A percentile compares a stretch with the other conserved stretches of the same genome.
Conservation (phyloP, 2,888 invertebrate species). For the Rugalucina vietnamica region DNA sequence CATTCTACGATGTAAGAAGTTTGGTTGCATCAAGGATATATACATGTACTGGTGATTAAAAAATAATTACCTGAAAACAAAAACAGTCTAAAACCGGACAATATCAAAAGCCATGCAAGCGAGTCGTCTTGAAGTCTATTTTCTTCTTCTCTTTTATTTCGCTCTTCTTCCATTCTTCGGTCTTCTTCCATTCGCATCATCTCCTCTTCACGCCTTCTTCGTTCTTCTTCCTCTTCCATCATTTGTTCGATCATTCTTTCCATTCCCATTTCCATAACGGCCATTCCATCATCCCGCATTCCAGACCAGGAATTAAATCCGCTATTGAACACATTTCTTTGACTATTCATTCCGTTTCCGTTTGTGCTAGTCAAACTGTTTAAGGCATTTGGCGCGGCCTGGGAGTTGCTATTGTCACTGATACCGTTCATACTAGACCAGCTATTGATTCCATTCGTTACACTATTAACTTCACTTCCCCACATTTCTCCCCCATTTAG, state of each 20-base stretch:
- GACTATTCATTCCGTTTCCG: not conserved
- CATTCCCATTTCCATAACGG: not conserved
- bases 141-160: not conserved
- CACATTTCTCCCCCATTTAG: not conserved
- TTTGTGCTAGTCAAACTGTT: not conserved
- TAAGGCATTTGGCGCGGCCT: not conserved
- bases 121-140: not conserved
- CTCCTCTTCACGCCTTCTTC: not conserved
- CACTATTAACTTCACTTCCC: not conserved
- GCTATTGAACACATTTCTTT: not conserved
- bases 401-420: not conserved
- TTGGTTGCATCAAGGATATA: too few species aligned
- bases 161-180: not conserved
- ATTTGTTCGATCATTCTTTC: not conserved
- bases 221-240: not conserved
- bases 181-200: not conserved
- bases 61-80: not conserved
- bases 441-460: not conserved
- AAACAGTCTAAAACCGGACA: not conserved
- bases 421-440: not conserved
- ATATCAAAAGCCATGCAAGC: not conserved
- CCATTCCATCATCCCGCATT: not conserved
- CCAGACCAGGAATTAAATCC: not conserved
- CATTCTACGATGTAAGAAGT: too few species aligned
- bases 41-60: not conserved